These are phyloP conservation scores for Scolopax mira DNA, from an alignment of 2,113 vertebrate species.

Conservation along the genomic window DNA sequence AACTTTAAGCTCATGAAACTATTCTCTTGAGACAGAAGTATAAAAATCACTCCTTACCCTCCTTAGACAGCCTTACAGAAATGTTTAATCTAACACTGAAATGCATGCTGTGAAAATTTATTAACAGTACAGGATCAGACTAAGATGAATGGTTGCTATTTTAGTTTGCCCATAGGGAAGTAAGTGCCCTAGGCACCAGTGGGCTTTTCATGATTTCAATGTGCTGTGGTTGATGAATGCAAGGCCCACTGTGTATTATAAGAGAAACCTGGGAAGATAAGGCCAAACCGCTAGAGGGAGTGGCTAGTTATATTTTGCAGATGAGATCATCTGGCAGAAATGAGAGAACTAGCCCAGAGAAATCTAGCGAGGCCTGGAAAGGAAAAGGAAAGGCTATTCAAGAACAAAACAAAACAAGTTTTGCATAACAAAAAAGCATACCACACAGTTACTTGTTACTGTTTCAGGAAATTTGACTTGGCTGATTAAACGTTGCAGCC, in stretches of 20 bases:
- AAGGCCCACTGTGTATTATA: background rate
- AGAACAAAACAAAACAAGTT: background rate
- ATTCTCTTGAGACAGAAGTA: background rate
- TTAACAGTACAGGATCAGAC: background rate
- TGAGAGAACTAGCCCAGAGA: background rate
- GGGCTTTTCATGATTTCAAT: background rate
- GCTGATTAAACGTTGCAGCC: background rate
- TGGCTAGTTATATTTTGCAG: slow-evolving; percentile 1
- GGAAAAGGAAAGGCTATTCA: background rate
- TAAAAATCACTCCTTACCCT: background rate
- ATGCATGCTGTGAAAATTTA: slow-evolving; percentile 20
- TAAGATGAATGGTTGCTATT: background rate
- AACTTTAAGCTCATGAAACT: background rate
- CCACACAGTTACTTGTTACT: background rate
- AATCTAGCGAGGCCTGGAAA: background rate
- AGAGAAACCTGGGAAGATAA: background rate
- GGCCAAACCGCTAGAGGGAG: background rate
- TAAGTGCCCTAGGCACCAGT: background rate
- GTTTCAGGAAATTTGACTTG: background rate
- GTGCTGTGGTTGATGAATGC: background rate
- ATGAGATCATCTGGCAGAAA: slow-evolving; percentile 12
- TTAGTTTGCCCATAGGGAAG: background rate
- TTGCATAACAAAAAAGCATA: background rate
- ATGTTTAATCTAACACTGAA: slow-evolving; percentile 9
- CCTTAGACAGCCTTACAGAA: background rate